Evolutionary conservation across 2,113 vertebrate genomes (phyloP), one percentile per base, ranked within the genome.

Genomic region (Pseudorectes ferrugineus): DNA sequence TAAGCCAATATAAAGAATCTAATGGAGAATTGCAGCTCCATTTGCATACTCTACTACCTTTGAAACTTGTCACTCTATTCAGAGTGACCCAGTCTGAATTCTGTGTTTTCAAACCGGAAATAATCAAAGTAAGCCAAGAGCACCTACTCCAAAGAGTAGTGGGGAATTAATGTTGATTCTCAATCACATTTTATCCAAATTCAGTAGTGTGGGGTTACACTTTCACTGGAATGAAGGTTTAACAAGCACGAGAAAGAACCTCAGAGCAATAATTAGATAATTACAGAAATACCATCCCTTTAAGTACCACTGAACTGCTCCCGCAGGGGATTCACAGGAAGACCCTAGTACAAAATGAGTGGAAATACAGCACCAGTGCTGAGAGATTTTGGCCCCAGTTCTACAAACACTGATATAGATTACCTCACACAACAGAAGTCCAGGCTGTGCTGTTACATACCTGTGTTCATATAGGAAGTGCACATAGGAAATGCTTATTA

Each of bases 211-310:
- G 82, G 88, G 81, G 48, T 94, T 96, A 63, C 79, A 86, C 82
- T 88, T 93, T 86, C 68, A 80, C 82, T 81, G 48, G 65, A 92
- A 96, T 74, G 67, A 90, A 80, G 35, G 55, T 91, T 94, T 93
- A 93, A 71, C 75, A 94, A 74, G 48, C 90, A 78, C 75, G 71
- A 79, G 87, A 96, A 96, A 88, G 93, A 70, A 67, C 28, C 51
- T 83, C 36, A 57, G 82, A 74, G 70, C 55, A 96, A 88, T 90
- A 90, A 88, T 88, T 80, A 94, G 76, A 61, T 94, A 96, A 97
- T 97, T 95, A 92, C 23, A 93, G 88, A 97, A 97, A 96, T 79
- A 86, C 38, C 95, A 97, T 95, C 81, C 85, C 54, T 87, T 94
- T 94, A 91, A 96, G 65, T 63, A 81, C 59, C 33, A 45, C 68